Evolutionary conservation across 2,888 invertebrate species (phyloP), one percentile per base, ranked within the genome.

Genomic region (Iphiclides podalirius): DNA sequence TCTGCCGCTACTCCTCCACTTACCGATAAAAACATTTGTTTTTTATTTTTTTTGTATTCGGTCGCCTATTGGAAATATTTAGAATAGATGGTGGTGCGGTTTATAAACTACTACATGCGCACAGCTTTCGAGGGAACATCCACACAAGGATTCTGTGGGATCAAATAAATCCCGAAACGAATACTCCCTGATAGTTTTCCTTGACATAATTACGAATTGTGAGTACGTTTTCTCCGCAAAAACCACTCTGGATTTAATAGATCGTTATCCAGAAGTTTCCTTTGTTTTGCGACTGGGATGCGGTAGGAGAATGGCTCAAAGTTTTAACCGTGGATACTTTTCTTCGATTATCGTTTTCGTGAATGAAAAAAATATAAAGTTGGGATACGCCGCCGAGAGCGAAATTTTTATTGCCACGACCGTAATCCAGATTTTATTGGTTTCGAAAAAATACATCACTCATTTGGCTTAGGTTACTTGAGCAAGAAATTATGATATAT

Each of bases 91-190:
- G 15, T 15, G 14, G 9, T 14, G 33, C 20, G 33, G 16, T 31
- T 33, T 43, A 39, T 20, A 33, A 37, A 42, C 13, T 33, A 17
- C 15, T 23, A 23, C 37, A 38, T 26, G 43, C 31, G 23, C 3
- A n/a, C 34, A 43, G 43, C 33, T 43, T 26, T 38, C 23, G 38
- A 28, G 26, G 34, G 11, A 37, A 40, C 37, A 43, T 38, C 38
- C 61, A 58, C 58, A 52, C 47, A 58, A 63, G 73, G 73, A 74
- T 78, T 68, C 67, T 55, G 52, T 39, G 35, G 72, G 76, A 79
- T 81, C 67, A 78, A 75, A 82, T 83, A 83, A 80, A 81, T 81
- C 81, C 76, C 60, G 61, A 66, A 67, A 62, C 64, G 63, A 73
- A 73, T 69, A 67, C 68, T 67, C 63, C 61, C 66, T 68, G 66